phyloP scores from a whole-genome alignment of 2,113 vertebrate genomes.

The Pluvianellus socialis region DNA sequence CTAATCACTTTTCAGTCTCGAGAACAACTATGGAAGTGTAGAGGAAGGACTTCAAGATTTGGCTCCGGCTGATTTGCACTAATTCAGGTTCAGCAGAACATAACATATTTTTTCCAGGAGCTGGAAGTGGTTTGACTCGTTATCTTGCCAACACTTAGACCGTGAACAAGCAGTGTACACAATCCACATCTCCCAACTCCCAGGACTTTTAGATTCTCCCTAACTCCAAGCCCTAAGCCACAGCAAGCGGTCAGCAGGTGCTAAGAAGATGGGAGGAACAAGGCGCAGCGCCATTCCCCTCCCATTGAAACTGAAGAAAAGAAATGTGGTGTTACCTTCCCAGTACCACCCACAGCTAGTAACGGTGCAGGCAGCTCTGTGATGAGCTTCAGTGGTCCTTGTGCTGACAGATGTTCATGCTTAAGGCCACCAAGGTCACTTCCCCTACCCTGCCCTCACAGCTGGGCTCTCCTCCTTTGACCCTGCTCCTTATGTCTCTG shows the following conservation, averaged over 20 bases:
- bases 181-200: neutral
- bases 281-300: neutral
- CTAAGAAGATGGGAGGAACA: neutral
- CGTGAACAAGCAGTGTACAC: neutral
- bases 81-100: neutral
- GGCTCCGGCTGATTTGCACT: neutral
- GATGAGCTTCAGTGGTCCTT: neutral
- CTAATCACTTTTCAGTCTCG: neutral
- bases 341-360: accelerated
- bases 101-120: neutral
- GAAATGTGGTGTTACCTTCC: neutral
- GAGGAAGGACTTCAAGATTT: neutral
- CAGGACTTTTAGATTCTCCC: neutral
- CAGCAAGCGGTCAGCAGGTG: neutral
- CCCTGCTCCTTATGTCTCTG: neutral
- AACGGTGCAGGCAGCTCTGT: neutral
- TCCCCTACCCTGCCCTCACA: neutral
- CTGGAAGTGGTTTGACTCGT: neutral
- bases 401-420: neutral
- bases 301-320: neutral
- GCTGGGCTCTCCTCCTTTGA: neutral
- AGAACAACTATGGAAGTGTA: neutral
- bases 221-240: neutral
- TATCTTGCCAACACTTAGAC: neutral
- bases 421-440: neutral